Base-by-base conservation (phyloP, 1,140 invertebrate genomes). In the Mizuhopecten yessoensis region DNA sequence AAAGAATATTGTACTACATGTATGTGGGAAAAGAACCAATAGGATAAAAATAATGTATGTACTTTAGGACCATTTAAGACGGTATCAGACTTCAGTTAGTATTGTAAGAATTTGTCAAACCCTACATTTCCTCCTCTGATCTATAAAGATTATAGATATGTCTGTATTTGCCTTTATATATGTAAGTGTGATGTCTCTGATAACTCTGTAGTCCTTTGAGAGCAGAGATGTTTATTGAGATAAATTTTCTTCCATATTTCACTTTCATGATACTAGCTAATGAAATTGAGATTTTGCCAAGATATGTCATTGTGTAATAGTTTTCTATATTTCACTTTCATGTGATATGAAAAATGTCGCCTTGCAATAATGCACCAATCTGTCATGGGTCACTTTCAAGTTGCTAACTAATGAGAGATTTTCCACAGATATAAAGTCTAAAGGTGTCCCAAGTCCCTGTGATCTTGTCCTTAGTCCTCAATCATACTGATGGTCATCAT, bases 321-420 rank as follows among this genome's bases (percentile, higher is more conserved):
- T 75, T 75, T n/a, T 75, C 17, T n/a, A 75, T 75, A 17, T 75
- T 75, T 75, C 57, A 75, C 57, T 75, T 75, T 75, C 23, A 75
- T 75, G 23, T 75, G n/a, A 9, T 39, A 29, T 29, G 0, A 29
- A 17, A n/a, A 29, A 75, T 75, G 57, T 75, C 57, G 29, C 57
- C 57, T 13, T 29, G 23, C 57, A 75, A 7, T 29, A 29, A 17
- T 45, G 42, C 7, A n/a, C 23, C n/a, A 3, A 75, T 75, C 57
- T 75, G 17, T 75, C 57, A 75, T n/a, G 23, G 57, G 57, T 75
- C 57, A 75, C 57, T 75, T 75, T 75, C 57, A 75, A 75, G 57
- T 75, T 75, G 57, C 57, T 75, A 75, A 75, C 57, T 75, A 75
- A 75, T 75, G 57, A 75, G 57, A 75, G 57, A 75, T 75, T 75